Conservation (phyloP, 1,140 invertebrate species). For the Drosophila takahashii region DNA sequence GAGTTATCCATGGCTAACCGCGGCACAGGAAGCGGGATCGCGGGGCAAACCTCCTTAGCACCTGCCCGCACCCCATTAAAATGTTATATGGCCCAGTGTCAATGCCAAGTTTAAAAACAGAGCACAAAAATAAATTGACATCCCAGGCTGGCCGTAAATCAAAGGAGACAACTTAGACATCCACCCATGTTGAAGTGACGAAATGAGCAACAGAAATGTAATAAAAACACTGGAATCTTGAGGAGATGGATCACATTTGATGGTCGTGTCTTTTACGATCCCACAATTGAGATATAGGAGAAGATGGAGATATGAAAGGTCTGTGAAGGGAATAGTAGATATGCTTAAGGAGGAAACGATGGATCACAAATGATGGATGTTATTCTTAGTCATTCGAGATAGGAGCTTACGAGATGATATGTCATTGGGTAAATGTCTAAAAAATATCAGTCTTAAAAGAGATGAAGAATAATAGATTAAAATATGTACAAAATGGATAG, state of each 20-base stretch:
- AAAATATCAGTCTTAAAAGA: background rate
- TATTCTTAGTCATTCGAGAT: background rate
- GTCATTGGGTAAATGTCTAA: background rate
- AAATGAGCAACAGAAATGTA: slow-evolving; percentile 36
- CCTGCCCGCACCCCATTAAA: slow-evolving; percentile 66
- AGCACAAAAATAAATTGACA: slow-evolving; percentile 35
- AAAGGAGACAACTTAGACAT: slow-evolving; percentile 39
- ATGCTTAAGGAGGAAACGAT: slow-evolving; percentile 8
- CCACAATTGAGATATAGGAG: slow-evolving; percentile 32
- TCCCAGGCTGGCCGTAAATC: slow-evolving; percentile 55
- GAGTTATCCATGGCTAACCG: slow-evolving; percentile 29
- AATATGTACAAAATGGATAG: background rate
- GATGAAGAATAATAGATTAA: too few relatives aligned
- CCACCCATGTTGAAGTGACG: slow-evolving; percentile 32
- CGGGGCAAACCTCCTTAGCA: slow-evolving; percentile 43
- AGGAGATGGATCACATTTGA: slow-evolving; percentile 47
- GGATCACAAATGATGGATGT: slow-evolving; percentile 9
- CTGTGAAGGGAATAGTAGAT: background rate
- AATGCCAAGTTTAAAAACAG: slow-evolving; percentile 42
- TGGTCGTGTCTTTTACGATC: slow-evolving; percentile 36
- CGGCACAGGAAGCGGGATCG: slow-evolving; percentile 61
- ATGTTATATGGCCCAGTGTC: slow-evolving; percentile 41
- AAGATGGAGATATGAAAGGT: slow-evolving; percentile 6
- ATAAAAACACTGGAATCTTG: slow-evolving; percentile 33
- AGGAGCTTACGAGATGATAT: background rate